Evolutionary conservation across 2,797 vertebrate genomes (phyloP).

Genomic region (Scyliorhinus canicula): DNA sequence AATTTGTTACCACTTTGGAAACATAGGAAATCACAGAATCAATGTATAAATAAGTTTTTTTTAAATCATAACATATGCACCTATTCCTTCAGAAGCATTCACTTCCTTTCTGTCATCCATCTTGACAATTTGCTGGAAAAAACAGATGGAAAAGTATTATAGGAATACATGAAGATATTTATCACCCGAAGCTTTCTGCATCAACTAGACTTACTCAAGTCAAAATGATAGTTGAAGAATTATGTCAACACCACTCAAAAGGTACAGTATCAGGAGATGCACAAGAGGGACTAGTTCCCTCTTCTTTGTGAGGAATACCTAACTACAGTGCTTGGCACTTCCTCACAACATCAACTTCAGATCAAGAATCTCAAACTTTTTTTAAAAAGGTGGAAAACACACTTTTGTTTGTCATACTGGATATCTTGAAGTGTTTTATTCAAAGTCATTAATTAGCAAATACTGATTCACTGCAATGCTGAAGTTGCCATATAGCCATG

Average conservation of each 20-base stretch:
- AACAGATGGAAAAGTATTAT: neutral
- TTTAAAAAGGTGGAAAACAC: neutral
- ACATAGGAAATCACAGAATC: neutral
- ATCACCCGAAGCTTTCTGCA: neutral
- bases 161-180: neutral
- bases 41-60: neutral
- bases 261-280: neutral
- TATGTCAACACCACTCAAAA: neutral
- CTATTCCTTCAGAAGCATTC: neutral
- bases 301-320: neutral
- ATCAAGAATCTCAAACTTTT: neutral
- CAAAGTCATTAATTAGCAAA: neutral
- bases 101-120: conserved; percentile 1
- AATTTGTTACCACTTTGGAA: neutral
- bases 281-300: neutral
- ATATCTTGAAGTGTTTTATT: neutral
- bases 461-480: neutral
- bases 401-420: neutral
- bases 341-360: neutral
- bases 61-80: neutral
- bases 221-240: neutral
- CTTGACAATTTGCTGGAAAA: neutral
- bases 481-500: neutral
- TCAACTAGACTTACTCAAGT: neutral
- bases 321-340: neutral